Base-by-base conservation (phyloP, 2,113 vertebrate species). In the Larimichthys polyactis region DNA sequence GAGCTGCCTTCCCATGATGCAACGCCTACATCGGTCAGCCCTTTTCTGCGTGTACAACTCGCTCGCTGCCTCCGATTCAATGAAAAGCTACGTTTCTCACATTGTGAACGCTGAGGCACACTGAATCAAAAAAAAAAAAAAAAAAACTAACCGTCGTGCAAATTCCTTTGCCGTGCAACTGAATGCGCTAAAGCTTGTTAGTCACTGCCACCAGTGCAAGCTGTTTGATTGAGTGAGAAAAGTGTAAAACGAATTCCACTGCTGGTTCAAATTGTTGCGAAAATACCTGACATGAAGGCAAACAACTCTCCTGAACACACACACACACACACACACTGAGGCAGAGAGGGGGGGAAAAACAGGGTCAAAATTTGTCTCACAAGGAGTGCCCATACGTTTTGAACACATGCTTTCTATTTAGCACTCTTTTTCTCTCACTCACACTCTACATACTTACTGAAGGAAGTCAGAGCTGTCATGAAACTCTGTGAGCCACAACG, bases 41-140 rank as follows among this genome's bases (percentile, higher is more conserved):
- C 48, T 40, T 71, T 76, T 79, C 63, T 65, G 22, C 19, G 17
- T 44, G 43, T 63, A 22, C 55, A 57, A 54, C 68, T 57, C 51
- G 8, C 66, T 62, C 29, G 48, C 85, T 67, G 66, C 75, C 59
- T 77, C 52, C 62, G 46, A 77, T 59, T 91, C 78, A 89, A 72
- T 62, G 52, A 78, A 36, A 84, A 75, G 87, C 80, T 66, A 74
- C 62, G 64, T 78, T 83, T 88, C 74, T 87, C 77, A 75, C 81
- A 87, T 62, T 79, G 73, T 83, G 75, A 69, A 82, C 66, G 59
- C 64, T 7, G 69, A 88, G 49, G 68, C 52, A 83, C 73, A 73
- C 66, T 71, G 71, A 88, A 73, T 83, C 66, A 49, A 75, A 80
- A 36, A 36, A 36, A 32, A 32, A 32, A 36, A 36, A 36, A 36